phyloP scores from a whole-genome alignment of 2,113 vertebrate genomes.

The Cyprinodon tularosa region DNA sequence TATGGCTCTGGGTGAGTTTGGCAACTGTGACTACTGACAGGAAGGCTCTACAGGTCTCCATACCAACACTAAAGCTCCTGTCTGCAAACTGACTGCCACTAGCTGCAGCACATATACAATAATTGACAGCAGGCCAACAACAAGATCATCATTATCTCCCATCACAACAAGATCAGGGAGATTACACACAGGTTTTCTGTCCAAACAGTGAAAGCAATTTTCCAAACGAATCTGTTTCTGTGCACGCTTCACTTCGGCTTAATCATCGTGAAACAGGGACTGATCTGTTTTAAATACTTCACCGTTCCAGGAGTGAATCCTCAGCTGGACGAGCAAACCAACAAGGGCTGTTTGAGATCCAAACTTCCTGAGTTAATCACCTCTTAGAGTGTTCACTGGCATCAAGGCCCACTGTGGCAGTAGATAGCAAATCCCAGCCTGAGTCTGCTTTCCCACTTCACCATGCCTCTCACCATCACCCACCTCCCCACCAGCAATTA shows the following conservation, averaged over 20 bases:
- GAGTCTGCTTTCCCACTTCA: constrained; percentile 52
- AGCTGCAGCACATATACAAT: constrained; percentile 38
- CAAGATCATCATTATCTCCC: constrained; percentile 31
- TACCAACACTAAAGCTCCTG: constrained; percentile 9
- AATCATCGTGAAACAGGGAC: constrained; percentile 57
- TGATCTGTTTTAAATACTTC: constrained; percentile 51
- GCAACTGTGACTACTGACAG: background rate
- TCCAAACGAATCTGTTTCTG: constrained; percentile 47
- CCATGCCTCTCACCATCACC: background rate
- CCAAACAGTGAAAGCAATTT: constrained; percentile 60
- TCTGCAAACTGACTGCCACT: constrained; percentile 4
- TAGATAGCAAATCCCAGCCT: constrained; percentile 81
- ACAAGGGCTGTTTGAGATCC: constrained; percentile 81
- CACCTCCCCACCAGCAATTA: constrained; percentile 79
- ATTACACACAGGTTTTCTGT: constrained; percentile 44
- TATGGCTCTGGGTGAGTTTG: no score
- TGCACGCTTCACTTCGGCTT: constrained; percentile 54
- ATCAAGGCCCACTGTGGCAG: constrained; percentile 81
- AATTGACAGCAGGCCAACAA: constrained; percentile 29
- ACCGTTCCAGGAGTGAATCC: constrained; percentile 78
- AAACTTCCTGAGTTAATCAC: constrained; percentile 83
- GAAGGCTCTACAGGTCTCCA: constrained; percentile 23
- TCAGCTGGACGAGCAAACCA: constrained; percentile 72
- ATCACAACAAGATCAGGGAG: constrained; percentile 26
- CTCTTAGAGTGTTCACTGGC: constrained; percentile 79